Evolutionary conservation across 2,888 invertebrate species (phyloP).

Genomic region (Campoplex capitator): DNA sequence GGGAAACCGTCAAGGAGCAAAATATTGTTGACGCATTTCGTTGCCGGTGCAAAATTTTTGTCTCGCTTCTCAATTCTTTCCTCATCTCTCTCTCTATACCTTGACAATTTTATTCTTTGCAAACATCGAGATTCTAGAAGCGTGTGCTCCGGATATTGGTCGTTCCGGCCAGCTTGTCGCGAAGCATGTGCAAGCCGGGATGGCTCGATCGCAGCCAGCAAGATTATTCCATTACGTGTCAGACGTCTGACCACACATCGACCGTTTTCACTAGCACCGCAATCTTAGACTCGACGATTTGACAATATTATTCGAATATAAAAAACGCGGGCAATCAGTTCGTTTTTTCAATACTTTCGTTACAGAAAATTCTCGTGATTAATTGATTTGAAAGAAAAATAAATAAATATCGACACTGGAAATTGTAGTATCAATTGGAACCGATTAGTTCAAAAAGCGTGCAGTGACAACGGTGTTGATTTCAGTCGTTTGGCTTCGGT

Average conservation of each 20-base stretch:
- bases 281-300: constrained; percentile 2
- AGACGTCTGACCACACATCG: constrained; percentile 44
- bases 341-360: background rate
- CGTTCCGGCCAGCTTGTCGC: constrained; percentile 46
- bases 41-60: constrained; percentile 26
- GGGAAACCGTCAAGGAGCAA: constrained; percentile 24
- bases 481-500: constrained; percentile 61
- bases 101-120: constrained; percentile 13
- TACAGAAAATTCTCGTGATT: background rate
- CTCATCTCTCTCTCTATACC: background rate
- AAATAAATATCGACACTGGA: background rate
- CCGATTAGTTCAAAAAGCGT: constrained; percentile 30
- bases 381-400: background rate
- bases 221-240: constrained; percentile 32
- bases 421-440: background rate
- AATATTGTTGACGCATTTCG: constrained; percentile 64
- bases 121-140: constrained; percentile 36
- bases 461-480: constrained; percentile 59
- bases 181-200: constrained; percentile 10
- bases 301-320: background rate
- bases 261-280: constrained; percentile 48
- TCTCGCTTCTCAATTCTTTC: background rate
- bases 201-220: constrained; percentile 29
- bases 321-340: background rate
- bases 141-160: constrained; percentile 60